These are phyloP conservation scores for Caenorhabditis brenneri DNA, from an alignment of 1,140 invertebrate genomes.

Conservation along the genomic window DNA sequence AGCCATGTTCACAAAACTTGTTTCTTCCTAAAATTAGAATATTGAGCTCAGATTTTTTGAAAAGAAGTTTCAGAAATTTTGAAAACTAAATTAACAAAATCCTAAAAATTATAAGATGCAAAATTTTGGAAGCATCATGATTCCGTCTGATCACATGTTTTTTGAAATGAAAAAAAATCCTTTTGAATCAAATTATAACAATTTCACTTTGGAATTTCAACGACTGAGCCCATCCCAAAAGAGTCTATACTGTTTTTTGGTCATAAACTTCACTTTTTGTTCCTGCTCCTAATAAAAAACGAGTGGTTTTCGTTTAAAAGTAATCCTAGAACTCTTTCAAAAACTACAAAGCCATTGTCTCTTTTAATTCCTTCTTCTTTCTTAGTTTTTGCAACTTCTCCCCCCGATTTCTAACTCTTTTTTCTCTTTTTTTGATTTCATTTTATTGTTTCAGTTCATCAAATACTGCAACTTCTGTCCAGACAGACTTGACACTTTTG, in stretches of 20 bases:
- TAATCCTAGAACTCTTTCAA: slow-evolving; percentile 4
- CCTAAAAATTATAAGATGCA: too few relatives aligned
- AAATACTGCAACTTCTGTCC: slow-evolving; percentile 32
- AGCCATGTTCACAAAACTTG: not conserved
- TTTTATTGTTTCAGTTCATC: slow-evolving; percentile 36
- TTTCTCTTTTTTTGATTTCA: not conserved
- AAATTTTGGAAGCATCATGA: too few relatives aligned
- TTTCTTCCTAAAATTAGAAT: not conserved
- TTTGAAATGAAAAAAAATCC: too few relatives aligned
- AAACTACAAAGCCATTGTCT: slow-evolving; percentile 29
- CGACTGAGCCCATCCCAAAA: too few relatives aligned
- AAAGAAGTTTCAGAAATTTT: too few relatives aligned
- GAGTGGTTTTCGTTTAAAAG: not conserved
- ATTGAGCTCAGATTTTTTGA: too few relatives aligned
- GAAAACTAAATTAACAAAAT: too few relatives aligned
- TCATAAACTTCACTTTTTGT: not conserved
- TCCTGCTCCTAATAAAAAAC: not conserved
- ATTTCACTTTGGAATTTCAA: too few relatives aligned
- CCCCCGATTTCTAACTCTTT: not conserved
- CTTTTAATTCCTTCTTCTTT: not conserved
- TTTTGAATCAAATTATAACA: too few relatives aligned
- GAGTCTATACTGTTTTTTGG: not conserved
- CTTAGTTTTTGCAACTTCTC: not conserved
- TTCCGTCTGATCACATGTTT: too few relatives aligned
- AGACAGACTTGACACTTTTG: slow-evolving; percentile 50